Percentiles rank a stretch among this genome's conserved stretches.
Conservation (phyloP, 2,797 vertebrate genomes). For the Rhinophrynus dorsalis region DNA sequence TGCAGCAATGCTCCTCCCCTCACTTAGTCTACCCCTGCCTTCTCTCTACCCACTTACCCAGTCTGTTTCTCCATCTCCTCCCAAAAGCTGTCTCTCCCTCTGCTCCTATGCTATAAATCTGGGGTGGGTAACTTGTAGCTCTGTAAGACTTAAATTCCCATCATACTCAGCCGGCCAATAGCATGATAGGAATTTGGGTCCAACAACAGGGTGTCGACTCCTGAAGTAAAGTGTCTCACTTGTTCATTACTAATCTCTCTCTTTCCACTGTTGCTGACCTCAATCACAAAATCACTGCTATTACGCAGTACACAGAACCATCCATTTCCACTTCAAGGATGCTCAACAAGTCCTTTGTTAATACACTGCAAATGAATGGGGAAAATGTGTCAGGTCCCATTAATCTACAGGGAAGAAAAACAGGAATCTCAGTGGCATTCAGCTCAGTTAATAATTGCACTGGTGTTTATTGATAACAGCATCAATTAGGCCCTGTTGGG, state of each 20-base stretch:
- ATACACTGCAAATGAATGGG: no score
- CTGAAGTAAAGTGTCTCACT: conserved; percentile 32
- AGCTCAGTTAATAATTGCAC: conserved; percentile 4
- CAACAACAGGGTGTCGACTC: no score
- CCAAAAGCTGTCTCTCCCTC: no score
- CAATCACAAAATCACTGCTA: conserved; percentile 27
- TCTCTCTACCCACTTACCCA: no score
- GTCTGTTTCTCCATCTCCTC: no score
- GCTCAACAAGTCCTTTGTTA: conserved; percentile 25
- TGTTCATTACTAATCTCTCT: conserved; percentile 35
- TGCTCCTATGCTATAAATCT: no score
- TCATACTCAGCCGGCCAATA: no score
- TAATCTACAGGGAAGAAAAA: conserved; percentile 12
- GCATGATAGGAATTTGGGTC: no score
- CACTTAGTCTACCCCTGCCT: no score
- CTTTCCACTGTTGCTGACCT: conserved; percentile 1
- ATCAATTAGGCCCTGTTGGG: conserved; percentile 14
- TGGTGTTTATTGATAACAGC: conserved; percentile 16
- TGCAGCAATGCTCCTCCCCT: no score
- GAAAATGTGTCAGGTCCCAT: conserved; percentile 18
- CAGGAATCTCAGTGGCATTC: conserved; percentile 22
- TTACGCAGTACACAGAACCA: neutral
- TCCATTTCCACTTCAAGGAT: neutral
- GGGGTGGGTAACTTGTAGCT: no score
- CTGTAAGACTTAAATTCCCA: no score